phyloP scores from a whole-genome alignment of 2,888 invertebrate species.

The Vesta saturnalis region DNA sequence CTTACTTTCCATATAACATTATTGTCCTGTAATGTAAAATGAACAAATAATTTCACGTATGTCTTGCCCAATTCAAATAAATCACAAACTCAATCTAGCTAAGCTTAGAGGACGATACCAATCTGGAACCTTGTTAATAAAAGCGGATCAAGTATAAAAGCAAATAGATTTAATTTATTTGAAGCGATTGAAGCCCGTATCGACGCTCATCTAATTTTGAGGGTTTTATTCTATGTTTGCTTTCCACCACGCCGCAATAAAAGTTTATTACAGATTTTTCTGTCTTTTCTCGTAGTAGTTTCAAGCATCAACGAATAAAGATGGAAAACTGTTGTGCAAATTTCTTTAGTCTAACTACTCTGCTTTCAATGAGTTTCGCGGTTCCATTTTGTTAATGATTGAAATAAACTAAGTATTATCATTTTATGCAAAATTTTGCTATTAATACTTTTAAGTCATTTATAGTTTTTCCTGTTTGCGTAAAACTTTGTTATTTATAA shows the following conservation, averaged over 20 bases:
- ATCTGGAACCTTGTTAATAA: slow-evolving; percentile 53
- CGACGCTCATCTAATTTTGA: slow-evolving; percentile 44
- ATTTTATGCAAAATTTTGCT: not conserved
- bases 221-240: slow-evolving; percentile 46
- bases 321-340: slow-evolving; percentile 32
- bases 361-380: slow-evolving; percentile 39
- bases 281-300: slow-evolving; percentile 25
- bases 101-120: slow-evolving; percentile 50
- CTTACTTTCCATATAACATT: not conserved
- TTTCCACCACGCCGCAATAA: slow-evolving; percentile 30
- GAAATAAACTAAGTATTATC: slow-evolving; percentile 33
- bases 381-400: slow-evolving; percentile 49
- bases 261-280: slow-evolving; percentile 26
- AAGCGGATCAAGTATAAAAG: slow-evolving; percentile 52
- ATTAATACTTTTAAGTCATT: not conserved
- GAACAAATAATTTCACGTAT: slow-evolving; percentile 32
- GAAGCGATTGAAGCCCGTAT: slow-evolving; percentile 47
- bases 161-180: slow-evolving; percentile 54
- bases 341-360: slow-evolving; percentile 21
- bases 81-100: slow-evolving; percentile 52
- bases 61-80: slow-evolving; percentile 44
- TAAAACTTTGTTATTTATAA: too few relatives aligned
- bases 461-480: too few relatives aligned
- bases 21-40: slow-evolving; percentile 17
- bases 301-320: slow-evolving; percentile 21